phyloP scores from a whole-genome alignment of 2,888 invertebrate species.

The Pseudococcus viburni region DNA sequence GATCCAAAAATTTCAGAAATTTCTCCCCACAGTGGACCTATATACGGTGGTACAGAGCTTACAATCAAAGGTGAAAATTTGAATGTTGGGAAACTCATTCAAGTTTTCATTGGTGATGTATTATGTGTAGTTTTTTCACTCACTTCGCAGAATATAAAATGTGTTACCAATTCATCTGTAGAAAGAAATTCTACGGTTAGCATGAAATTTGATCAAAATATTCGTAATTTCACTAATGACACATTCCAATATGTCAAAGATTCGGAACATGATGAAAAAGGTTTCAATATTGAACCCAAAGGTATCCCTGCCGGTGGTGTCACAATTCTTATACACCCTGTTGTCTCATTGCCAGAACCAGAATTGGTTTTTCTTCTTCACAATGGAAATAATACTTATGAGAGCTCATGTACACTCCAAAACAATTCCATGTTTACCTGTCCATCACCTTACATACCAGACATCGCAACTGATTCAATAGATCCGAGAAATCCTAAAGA shows the following conservation, averaged over 20 bases:
- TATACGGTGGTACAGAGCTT: conserved; percentile 94
- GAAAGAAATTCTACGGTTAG: conserved; percentile 81
- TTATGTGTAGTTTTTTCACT: conserved; percentile 80
- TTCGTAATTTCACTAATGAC: conserved; percentile 80
- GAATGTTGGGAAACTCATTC: conserved; percentile 93
- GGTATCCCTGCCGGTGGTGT: conserved; percentile 95
- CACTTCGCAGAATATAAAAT: conserved; percentile 84
- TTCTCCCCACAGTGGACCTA: conserved; percentile 89
- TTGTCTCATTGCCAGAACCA: conserved; percentile 90
- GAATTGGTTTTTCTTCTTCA: conserved; percentile 94
- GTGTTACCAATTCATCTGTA: conserved; percentile 81
- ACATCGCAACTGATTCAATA: conserved; percentile 77
- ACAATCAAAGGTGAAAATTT: conserved; percentile 92
- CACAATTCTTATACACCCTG: conserved; percentile 88
- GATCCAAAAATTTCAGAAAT: conserved; percentile 90
- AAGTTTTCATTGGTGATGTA: conserved; percentile 86
- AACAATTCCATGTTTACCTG: conserved; percentile 84
- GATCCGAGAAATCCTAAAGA: conserved; percentile 83
- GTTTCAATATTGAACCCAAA: conserved; percentile 84
- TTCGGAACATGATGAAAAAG: conserved; percentile 84
- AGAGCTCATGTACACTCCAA: conserved; percentile 78
- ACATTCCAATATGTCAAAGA: conserved; percentile 90
- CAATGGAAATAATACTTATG: conserved; percentile 82
- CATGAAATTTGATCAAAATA: conserved; percentile 89
- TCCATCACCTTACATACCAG: conserved; percentile 84